Evolutionary conservation across 2,888 invertebrate species (phyloP), one percentile per base, ranked within the genome.

Genomic region (Dinocampus coccinellae): DNA sequence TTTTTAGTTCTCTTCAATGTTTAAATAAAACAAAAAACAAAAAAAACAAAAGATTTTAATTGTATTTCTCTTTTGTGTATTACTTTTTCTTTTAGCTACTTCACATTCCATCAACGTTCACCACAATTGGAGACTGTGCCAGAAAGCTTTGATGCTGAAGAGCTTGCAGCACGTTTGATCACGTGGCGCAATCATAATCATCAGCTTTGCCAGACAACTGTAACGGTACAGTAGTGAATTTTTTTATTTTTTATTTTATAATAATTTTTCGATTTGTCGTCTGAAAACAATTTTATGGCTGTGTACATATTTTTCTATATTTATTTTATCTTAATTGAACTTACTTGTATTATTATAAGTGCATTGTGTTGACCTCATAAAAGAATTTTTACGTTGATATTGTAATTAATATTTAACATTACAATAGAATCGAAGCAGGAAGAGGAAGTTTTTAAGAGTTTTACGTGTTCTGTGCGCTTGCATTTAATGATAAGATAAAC

Each of bases 131-230:
- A 77, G 13, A 60, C 60, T 39, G 73, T 77, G 34, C 78, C 77
- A 53, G 76, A 81, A 20, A 80, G 78, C 70, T 79, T 84, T 73
- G 82, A 81, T 70, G 81, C 85, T 10, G 83, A 83, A 20, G 84
- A 85, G 76, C 78, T 85, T 69, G 82, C 84, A 61, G 83, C 84
- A 16, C 81, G 84, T 60, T 80, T 86, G 57, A 79, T 84, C 67
- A 81, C 81, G 67, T 85, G 85, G 84, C 81, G 80, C 57, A 82
- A 81, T 75, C 81, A 47, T 16, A 47, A 61, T 61, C 72, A 73
- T 69, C 77, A 74, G 20, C 42, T 68, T 47, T 47, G 16, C 16
- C 47, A 2, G 16, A 7, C 16, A 47, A 16, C 47, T 16, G 7
- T 6, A 47, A 16, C 47, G 47, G 47, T 47, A 47, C 16, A n/a